Base-by-base conservation (phyloP, 2,113 vertebrate species). In the Dipodomys spectabilis region DNA sequence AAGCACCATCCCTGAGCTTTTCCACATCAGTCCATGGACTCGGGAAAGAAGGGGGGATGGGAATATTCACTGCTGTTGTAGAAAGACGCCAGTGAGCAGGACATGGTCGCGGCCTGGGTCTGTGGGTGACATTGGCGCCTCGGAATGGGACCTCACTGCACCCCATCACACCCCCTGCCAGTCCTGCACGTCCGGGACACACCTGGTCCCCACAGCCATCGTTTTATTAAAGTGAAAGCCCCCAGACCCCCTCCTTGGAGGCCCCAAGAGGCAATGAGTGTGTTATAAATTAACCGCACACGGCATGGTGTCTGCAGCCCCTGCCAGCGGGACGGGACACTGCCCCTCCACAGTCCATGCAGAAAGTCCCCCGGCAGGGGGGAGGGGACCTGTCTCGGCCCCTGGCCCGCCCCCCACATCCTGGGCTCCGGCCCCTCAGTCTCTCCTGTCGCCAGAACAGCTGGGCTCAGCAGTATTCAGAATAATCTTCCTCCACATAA, bases 401-500 rank as follows among this genome's bases (percentile, higher is more conserved):
- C 28, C 79, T 30, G 69, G 57, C 19, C 57, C 28, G 0, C 6
- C 73, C 67, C 53, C 13, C 25, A 28, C 45, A 0, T 69, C n/a
- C 78, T 25, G 30, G 86, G 64, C 69, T 80, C 92, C 0, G 35
- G 73, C 53, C n/a, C 65, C 49, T 30, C 12, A 84, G 53, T 20
- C 6, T 35, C 35, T 27, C 39, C 0, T 27, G 45, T 74, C 3
- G n/a, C 77, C 79, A 5, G 6, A 0, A 25, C 25, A 5, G 90
- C 67, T 13, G 7, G 5, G 20, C 72, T 99, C 98, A 99, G 97
- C 99, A 99, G 96, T 99, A 99, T 35, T 99, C 99, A 0, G 99
- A 99, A 92, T 98, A 99, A 92, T 99, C 99, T 93, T 99, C 99
- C 27, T 99, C 99, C 94, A 99, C 99, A 0, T 99, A 99, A 97